Evolutionary conservation across 2,888 invertebrate genomes (phyloP).

Genomic region (Pocota personata): DNA sequence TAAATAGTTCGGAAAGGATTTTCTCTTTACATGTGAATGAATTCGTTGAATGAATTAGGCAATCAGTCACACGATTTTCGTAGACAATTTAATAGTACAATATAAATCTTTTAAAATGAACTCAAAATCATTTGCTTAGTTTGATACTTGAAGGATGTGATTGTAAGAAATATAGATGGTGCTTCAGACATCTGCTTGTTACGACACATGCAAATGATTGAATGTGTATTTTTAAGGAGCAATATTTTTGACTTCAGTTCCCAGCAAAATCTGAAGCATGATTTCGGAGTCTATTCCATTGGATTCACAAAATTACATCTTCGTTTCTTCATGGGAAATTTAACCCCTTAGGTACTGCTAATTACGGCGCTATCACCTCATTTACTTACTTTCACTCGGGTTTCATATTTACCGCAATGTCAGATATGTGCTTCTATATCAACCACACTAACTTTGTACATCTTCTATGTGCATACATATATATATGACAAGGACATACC

Average conservation of each 20-base stretch:
- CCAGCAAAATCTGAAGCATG: no score
- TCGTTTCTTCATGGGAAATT: neutral
- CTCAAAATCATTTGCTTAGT: neutral
- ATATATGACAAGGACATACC: neutral
- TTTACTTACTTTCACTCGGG: neutral
- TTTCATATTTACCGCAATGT: neutral
- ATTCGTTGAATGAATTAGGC: conserved; percentile 8
- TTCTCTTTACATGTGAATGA: neutral
- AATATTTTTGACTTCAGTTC: no score
- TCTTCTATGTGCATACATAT: neutral
- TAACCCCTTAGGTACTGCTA: neutral
- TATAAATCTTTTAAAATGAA: neutral
- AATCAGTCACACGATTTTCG: conserved; percentile 7
- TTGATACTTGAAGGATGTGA: neutral
- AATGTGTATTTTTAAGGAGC: no score
- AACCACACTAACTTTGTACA: conserved; percentile 16
- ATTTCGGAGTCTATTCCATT: neutral
- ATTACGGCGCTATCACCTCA: neutral
- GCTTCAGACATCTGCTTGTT: no score
- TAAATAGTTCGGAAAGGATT: neutral
- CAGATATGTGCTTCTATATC: neutral
- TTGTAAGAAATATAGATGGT: no score
- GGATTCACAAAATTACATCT: neutral
- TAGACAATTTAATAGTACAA: neutral
- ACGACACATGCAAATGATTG: no score